Evolutionary conservation across 2,797 vertebrate species (phyloP).

Genomic region (Notamacropus eugenii): DNA sequence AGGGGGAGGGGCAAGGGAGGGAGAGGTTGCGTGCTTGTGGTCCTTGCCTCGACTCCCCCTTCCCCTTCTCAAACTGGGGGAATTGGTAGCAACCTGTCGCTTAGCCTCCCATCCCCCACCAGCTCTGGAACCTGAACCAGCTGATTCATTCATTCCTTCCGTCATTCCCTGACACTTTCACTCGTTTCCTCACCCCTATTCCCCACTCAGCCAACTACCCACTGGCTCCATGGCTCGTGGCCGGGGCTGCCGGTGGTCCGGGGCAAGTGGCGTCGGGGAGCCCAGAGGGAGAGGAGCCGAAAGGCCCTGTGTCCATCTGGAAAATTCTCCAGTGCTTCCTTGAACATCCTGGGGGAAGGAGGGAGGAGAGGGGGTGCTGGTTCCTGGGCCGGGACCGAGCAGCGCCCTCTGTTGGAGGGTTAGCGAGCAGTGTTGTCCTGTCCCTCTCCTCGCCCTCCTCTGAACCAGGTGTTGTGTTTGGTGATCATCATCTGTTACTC

Average conservation of each 20-base stretch:
- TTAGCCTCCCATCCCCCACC: neutral
- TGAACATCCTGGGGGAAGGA: too few species aligned
- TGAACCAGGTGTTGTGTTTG: conserved; percentile 86
- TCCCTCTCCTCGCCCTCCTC: neutral
- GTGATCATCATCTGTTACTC: conserved; percentile 91
- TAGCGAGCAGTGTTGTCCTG: neutral
- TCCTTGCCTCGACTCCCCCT: neutral
- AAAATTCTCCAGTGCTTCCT: too few species aligned
- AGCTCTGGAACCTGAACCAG: neutral
- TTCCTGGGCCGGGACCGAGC: neutral
- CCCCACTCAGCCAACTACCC: neutral
- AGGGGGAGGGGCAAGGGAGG: neutral
- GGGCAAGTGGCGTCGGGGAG: too few species aligned
- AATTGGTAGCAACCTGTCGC: neutral
- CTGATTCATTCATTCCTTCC: neutral
- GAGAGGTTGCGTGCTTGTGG: neutral
- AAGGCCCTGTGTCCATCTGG: too few species aligned
- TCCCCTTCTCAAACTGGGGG: neutral
- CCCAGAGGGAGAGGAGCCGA: too few species aligned
- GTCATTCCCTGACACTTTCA: too few species aligned
- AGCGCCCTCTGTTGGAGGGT: neutral
- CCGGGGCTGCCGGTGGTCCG: neutral
- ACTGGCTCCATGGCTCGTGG: too few species aligned
- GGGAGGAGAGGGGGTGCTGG: too few species aligned
- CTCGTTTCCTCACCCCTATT: neutral